Evolutionary conservation across 2,113 vertebrate genomes (phyloP).

Genomic region (Erythrolamprus reginae): DNA sequence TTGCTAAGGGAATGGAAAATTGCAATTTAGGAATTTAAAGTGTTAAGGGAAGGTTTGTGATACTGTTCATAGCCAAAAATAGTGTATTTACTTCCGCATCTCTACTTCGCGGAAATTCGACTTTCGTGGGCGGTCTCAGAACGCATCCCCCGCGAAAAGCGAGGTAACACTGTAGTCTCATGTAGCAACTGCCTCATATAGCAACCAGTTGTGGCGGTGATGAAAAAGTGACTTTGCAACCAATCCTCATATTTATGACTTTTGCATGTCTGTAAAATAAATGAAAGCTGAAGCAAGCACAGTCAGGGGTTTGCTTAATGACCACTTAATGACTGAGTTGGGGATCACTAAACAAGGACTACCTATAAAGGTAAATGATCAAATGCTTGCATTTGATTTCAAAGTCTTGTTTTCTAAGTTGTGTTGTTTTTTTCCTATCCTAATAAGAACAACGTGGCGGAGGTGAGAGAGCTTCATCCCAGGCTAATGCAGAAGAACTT

Average conservation of each 20-base stretch:
- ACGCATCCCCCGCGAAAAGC: too few relatives aligned
- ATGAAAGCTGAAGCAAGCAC: background rate
- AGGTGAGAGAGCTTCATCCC: conserved; percentile 80
- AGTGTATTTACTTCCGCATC: too few relatives aligned
- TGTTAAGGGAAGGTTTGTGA: too few relatives aligned
- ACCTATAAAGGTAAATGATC: background rate
- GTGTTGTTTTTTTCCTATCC: background rate
- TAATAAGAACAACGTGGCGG: conserved; percentile 87
- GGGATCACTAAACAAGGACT: background rate
- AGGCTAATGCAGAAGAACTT: conserved; percentile 79
- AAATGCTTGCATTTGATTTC: background rate
- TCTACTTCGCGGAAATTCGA: too few relatives aligned
- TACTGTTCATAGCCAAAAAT: too few relatives aligned
- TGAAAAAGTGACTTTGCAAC: background rate
- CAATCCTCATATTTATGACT: background rate
- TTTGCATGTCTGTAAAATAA: background rate
- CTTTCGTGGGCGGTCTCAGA: too few relatives aligned
- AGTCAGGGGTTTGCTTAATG: background rate
- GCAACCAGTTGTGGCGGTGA: background rate
- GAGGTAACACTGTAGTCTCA: too few relatives aligned
- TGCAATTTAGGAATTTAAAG: too few relatives aligned
- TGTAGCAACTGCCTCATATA: background rate
- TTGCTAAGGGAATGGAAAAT: too few relatives aligned
- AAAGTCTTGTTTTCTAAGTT: background rate
- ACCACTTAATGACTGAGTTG: background rate